Conservation (phyloP, 2,797 vertebrate genomes). For the Atherinosoma microstoma region DNA sequence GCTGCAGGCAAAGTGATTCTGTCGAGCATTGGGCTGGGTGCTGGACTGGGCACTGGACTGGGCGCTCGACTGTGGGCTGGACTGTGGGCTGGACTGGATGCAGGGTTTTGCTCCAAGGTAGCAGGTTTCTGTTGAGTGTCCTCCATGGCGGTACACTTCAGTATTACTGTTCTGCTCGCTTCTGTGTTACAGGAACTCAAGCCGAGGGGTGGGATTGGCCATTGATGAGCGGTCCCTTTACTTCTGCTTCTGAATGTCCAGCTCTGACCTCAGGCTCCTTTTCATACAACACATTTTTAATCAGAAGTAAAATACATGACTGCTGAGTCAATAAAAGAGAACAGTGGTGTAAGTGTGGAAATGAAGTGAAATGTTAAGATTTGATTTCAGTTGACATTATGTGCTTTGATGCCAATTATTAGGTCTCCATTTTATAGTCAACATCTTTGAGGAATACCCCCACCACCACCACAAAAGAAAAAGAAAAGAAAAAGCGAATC, state of each 20-base stretch:
- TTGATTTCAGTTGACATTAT: not conserved
- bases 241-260: conserved; percentile 24
- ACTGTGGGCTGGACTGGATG: conserved; percentile 52
- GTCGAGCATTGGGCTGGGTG: conserved; percentile 66
- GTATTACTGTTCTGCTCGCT: conserved; percentile 46
- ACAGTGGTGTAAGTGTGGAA: conserved; percentile 7
- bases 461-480: no score
- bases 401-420: not conserved
- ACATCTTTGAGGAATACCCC: not conserved
- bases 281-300: conserved; percentile 32
- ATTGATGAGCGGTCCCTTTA: conserved; percentile 55
- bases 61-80: conserved; percentile 28
- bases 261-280: conserved; percentile 31
- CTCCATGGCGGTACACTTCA: conserved; percentile 74
- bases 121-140: conserved; percentile 64
- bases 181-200: conserved; percentile 53
- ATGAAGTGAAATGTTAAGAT: not conserved
- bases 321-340: conserved; percentile 21
- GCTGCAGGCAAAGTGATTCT: conserved; percentile 53
- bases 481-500: no score
- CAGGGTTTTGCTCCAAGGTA: conserved; percentile 52
- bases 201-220: conserved; percentile 52
- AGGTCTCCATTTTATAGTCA: not conserved
- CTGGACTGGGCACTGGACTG: conserved; percentile 54
- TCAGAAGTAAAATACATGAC: conserved; percentile 23